Evolutionary conservation across 2,113 vertebrate genomes (phyloP), one percentile per base, ranked within the genome.

Genomic region (Oxyura jamaicensis): DNA sequence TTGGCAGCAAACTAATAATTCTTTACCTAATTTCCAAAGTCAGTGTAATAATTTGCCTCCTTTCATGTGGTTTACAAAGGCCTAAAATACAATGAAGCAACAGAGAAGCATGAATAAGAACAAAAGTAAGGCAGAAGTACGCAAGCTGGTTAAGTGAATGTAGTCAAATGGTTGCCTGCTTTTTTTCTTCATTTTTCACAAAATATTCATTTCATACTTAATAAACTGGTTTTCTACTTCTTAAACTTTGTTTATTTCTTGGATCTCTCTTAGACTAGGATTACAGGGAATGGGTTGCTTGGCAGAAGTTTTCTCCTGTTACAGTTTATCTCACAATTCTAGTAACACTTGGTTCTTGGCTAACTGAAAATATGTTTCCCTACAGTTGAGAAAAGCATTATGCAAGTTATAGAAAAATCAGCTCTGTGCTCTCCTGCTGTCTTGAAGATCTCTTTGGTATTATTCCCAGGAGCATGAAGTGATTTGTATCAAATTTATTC

Each of bases 281-380:
- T 96, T 83, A 93, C 13, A 79, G 65, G 46, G 80, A 96, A 96
- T 72, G 53, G 60, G 18, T 35, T 95, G 39, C 39, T 92, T 95
- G 36, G 42, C 58, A 92, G 73, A 58, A 36, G 48, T 39, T 44
- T 90, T 60, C 53, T 91, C 35, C 35, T 82, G 53, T 63, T 53
- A 41, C 11, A 73, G 31, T 48, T 92, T 78, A 66, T 90, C 83
- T 90, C 62, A 68, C 4, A 72, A n/a, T 86, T 91, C 44, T 85
- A 88, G 41, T 44, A 85, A 90, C 6, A 39, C 66, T 86, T 69
- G 60, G 8, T 52, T 95, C 42, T 83, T 86, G n/a, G 76, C 79
- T 93, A 72, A 63, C 35, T 46, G 31, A 74, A 96, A 91, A 83
- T 76, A 53, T 23, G 3, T 71, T 95, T 88, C 31, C 50, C n/a